These are phyloP conservation scores for Physella acuta DNA, from an alignment of 1,140 invertebrate species.

Conservation along the genomic window DNA sequence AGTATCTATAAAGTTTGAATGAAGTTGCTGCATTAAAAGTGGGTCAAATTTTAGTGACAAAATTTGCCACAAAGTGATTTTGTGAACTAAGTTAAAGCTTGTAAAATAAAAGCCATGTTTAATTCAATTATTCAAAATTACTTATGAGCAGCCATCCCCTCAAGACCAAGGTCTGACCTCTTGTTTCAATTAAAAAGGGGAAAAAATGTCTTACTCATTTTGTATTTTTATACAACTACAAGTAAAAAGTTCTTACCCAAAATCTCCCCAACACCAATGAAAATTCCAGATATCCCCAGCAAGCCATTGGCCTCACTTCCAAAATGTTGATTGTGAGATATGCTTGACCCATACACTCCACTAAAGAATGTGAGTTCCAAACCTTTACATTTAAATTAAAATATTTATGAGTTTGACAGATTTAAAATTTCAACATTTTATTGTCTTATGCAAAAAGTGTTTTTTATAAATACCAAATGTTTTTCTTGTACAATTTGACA, in stretches of 20 bases:
- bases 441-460: neutral
- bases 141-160: too few species aligned
- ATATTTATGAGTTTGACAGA: too few species aligned
- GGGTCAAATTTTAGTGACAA: too few species aligned
- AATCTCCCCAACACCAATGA: constrained; percentile 91
- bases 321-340: constrained; percentile 80
- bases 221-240: neutral
- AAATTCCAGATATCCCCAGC: constrained; percentile 88
- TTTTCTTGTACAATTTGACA: neutral
- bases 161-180: too few species aligned
- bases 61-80: too few species aligned
- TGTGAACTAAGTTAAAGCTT: too few species aligned
- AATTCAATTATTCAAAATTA: too few species aligned
- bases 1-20: too few species aligned
- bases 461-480: neutral
- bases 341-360: constrained; percentile 88
- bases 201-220: neutral
- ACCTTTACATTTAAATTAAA: neutral
- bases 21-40: too few species aligned
- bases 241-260: constrained; percentile 69
- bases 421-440: neutral
- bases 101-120: too few species aligned
- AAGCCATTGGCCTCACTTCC: constrained; percentile 77
- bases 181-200: too few species aligned
- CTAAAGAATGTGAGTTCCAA: constrained; percentile 78